Base-by-base conservation (phyloP, 2,888 invertebrate genomes). In the Megamerina dolium region DNA sequence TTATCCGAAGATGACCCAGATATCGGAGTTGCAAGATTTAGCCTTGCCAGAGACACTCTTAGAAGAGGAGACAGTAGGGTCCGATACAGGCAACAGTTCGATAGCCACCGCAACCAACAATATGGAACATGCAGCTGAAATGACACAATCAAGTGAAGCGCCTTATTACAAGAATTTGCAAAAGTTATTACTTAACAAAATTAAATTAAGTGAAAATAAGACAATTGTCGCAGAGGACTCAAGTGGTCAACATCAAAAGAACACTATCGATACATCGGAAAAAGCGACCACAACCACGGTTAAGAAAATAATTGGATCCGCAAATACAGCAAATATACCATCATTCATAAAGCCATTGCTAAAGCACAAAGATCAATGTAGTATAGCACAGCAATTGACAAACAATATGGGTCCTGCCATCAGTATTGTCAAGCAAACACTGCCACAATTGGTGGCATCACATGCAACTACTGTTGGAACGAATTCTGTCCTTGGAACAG, bases 371-470 rank as follows among this genome's bases (percentile, higher is more conserved):
- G 10, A 6, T 23, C 10, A 23, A 8, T 8, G 8, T 8, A 23
- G 10, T 23, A 23, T 23, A 10, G 38, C 39, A 21, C 39, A 31
- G 21, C 50, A 39, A 29, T 45, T 43, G 6, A 23, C 23, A 43
- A 46, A 48, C 5, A 50, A 46, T 16, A 49, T 54, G 9, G 46
- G 51, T 19, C 50, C 54, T 5, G 45, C 50, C 6, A 48, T 52
- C 8, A 54, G 49, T 23, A 52, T 54, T 42, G 49, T 54, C 21
- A 41, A 48, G 19, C 51, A 52, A 40, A 48, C 45, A 29, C 43
- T 49, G n/a, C 49, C 53, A 2, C 53, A 53, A 39, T 37, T 50
- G 17, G 49, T 53, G 35, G 50, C 51, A 8, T 48, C 53, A 12
- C 46, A 52, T 2, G 48, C 45, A 10, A 43, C 37, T 20, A 23